A percentile compares a stretch with the other conserved stretches of the same genome.
phyloP scores from a whole-genome alignment of 2,888 invertebrate species.

The Ditylenchus weischeri region DNA sequence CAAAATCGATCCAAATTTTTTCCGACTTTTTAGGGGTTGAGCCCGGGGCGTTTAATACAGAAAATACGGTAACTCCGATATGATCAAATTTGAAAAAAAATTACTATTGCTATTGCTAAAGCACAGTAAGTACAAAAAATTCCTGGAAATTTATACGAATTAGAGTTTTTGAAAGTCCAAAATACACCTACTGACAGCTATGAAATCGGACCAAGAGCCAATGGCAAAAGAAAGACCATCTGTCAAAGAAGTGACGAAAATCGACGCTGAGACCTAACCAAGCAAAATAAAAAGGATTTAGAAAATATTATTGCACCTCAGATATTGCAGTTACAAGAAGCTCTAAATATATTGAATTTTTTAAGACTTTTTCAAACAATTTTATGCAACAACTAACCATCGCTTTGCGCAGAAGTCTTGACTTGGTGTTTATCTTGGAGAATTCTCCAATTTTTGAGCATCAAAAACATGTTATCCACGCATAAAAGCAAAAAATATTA shows the following conservation, averaged over 20 bases:
- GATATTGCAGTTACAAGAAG: slow-evolving; percentile 82
- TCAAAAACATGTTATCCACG: slow-evolving; percentile 90
- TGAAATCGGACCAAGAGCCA: slow-evolving; percentile 85
- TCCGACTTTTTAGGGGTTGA: no score
- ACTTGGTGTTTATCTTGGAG: slow-evolving; percentile 66
- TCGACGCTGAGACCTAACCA: slow-evolving; percentile 76
- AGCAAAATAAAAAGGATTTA: no score
- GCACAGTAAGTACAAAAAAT: slow-evolving; percentile 94
- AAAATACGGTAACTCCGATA: no score
- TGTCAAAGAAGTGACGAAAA: slow-evolving; percentile 87
- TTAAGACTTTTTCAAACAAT: no score
- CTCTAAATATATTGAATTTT: no score
- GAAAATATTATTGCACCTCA: slow-evolving; percentile 62
- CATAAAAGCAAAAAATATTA: no score
- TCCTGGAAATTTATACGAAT: slow-evolving; percentile 39
- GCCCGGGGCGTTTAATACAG: no score
- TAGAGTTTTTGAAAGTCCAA: background rate
- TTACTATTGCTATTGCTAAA: slow-evolving; percentile 69
- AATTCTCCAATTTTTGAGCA: slow-evolving; percentile 88
- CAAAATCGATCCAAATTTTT: no score
- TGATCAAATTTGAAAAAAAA: no score
- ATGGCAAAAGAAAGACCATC: slow-evolving; percentile 83
- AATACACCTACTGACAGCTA: slow-evolving; percentile 71
- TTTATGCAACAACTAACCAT: slow-evolving; percentile 62
- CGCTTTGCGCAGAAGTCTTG: slow-evolving; percentile 24